These are phyloP conservation scores for Lepidotrigona ventralis DNA, from an alignment of 1,140 invertebrate species.

Conservation along the genomic window DNA sequence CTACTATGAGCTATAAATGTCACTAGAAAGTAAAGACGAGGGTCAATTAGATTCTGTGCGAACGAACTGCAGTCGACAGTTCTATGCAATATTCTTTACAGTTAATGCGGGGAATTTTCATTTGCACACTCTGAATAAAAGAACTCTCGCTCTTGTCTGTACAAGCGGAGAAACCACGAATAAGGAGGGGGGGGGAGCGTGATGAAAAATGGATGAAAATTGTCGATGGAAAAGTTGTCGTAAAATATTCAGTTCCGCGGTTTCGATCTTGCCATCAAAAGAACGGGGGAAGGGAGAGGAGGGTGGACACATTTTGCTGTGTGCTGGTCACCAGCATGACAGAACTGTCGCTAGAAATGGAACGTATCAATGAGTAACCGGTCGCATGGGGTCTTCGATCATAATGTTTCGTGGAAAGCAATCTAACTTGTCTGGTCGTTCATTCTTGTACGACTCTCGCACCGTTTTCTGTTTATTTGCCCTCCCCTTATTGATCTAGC, in stretches of 20 bases:
- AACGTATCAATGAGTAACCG: conserved; percentile 7
- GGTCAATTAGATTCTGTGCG: no score
- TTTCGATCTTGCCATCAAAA: not conserved
- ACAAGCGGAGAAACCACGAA: not conserved
- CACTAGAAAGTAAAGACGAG: no score
- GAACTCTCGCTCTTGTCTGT: no score
- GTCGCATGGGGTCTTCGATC: not conserved
- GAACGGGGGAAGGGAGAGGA: no score
- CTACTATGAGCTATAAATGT: no score
- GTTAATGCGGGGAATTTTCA: no score
- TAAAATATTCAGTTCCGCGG: not conserved
- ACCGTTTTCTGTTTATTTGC: not conserved
- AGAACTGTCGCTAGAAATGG: not conserved
- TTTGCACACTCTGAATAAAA: no score
- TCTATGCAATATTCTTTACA: no score
- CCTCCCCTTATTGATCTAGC: not conserved
- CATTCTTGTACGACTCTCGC: not conserved
- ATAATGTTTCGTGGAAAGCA: not conserved
- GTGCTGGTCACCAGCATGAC: no score
- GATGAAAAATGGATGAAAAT: not conserved
- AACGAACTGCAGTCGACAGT: no score
- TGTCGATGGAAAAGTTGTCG: not conserved
- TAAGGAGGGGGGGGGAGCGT: not conserved
- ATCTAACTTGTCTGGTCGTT: not conserved
- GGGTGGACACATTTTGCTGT: not conserved